Base-by-base conservation (phyloP, 2,113 vertebrate species). In the Spea multiplicata region DNA sequence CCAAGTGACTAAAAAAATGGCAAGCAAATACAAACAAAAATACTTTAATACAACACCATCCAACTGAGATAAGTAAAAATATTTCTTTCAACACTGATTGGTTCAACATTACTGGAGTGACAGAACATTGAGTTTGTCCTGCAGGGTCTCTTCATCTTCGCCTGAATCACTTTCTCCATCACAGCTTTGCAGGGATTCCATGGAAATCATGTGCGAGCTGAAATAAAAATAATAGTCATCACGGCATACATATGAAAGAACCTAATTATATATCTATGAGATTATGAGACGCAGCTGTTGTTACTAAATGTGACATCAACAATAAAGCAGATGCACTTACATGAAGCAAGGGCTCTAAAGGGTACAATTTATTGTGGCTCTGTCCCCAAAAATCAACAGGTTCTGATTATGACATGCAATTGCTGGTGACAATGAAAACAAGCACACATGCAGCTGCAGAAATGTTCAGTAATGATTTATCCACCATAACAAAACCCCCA, bases 81-180 rank as follows among this genome's bases (percentile, higher is more conserved):
- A 30, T 30, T 30, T 30, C 30, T 30, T 30, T 30, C 30, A 30
- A 30, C 30, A 30, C 30, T 30, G 30, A 30, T 30, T 30, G 30
- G 30, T 30, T n/a, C n/a, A n/a, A n/a, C n/a, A n/a, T n/a, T 89
- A 94, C 12, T 83, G 88, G 55, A 95, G 82, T 5, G 83, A 86
- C 73, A 91, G 83, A 74, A 94, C 92, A 79, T 91, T 88, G 78
- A 84, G 87, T 8, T 71, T 89, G 82, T 94, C 94, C 83, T 86
- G 86, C 83, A 87, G 81, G 81, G 81, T 46, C 6, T 89, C 88
- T 62, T 89, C 89, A 67, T 92, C 89, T 3, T 91, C 88, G 71
- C 92, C 86, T 73, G 83, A n/a, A 13, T 90, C 84, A 83, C 82
- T 85, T 81, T 90, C 83, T 14, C 83, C 85, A 88, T 82, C 85